Conservation (phyloP, 1,140 invertebrate genomes). For the Drosophila pruinosa region DNA sequence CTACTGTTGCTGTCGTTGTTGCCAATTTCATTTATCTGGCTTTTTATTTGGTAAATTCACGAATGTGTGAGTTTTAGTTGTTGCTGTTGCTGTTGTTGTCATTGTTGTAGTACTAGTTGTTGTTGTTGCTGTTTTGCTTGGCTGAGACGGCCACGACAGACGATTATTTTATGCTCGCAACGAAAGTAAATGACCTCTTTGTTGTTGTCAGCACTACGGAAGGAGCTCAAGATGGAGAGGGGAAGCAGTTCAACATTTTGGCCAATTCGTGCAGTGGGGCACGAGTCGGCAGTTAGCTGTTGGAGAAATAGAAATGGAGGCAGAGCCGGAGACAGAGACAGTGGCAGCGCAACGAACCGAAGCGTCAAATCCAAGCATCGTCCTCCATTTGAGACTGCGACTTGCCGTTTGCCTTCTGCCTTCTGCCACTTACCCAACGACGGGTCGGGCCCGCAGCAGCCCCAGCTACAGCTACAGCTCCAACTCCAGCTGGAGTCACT, state of each 20-base stretch:
- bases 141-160: conserved; percentile 53
- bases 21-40: conserved; percentile 77
- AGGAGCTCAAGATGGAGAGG: conserved; percentile 12
- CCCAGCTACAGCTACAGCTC: background rate
- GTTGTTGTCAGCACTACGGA: conserved; percentile 41
- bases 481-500: background rate
- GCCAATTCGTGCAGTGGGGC: conserved; percentile 51
- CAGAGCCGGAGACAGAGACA: too few relatives aligned
- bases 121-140: conserved; percentile 45
- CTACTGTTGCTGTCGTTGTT: conserved; percentile 42
- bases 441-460: background rate
- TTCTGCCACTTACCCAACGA: background rate
- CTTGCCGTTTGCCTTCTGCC: conserved; percentile 56
- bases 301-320: background rate
- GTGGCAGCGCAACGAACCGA: conserved; percentile 48
- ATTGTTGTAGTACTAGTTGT: background rate
- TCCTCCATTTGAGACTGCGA: conserved; percentile 45
- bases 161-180: conserved; percentile 79
- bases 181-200: conserved; percentile 80
- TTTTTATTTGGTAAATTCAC: conserved; percentile 47
- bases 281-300: conserved; percentile 44
- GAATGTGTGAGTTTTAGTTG: conserved; percentile 63
- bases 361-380: conserved; percentile 67
- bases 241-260: conserved; percentile 40
- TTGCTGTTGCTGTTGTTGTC: conserved; percentile 9